Percentiles rank a stretch among this genome's conserved stretches.
phyloP scores from a whole-genome alignment of 2,888 invertebrate genomes.

The Drosophila anceps region DNA sequence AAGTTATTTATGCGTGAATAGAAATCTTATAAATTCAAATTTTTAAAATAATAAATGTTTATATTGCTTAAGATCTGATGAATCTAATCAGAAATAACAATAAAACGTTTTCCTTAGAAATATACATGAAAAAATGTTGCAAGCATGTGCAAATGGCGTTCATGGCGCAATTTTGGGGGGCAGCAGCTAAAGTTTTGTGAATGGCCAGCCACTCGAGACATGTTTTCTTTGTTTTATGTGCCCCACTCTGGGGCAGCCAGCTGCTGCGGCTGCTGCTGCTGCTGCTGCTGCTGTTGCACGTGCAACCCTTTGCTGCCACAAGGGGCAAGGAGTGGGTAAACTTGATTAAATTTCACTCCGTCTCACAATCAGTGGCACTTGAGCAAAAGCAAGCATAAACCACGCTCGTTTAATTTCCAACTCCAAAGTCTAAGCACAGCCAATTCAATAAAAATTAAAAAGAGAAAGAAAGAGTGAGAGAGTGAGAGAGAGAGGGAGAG shows the following conservation, averaged over 20 bases:
- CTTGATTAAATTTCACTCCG: constrained; percentile 78
- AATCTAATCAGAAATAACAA: background rate
- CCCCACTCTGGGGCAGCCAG: constrained; percentile 2
- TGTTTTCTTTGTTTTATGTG: constrained; percentile 71
- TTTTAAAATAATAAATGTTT: background rate
- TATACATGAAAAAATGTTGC: background rate
- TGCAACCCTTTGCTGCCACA: constrained; percentile 51
- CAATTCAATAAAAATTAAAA: constrained; percentile 80
- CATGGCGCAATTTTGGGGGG: constrained; percentile 15
- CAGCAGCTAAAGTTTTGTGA: constrained; percentile 54
- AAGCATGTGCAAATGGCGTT: constrained; percentile 37
- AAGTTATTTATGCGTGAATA: background rate
- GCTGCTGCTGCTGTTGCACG: constrained; percentile 17
- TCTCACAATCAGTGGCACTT: constrained; percentile 62
- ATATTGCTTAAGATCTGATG: background rate
- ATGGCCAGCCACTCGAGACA: constrained; percentile 74
- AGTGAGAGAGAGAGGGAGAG: background rate
- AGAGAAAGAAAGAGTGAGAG: constrained; percentile 15
- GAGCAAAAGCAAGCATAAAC: constrained; percentile 70
- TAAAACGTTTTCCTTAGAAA: background rate
- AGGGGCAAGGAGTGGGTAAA: constrained; percentile 33
- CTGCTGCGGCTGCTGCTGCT: constrained; percentile 5
- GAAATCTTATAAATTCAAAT: background rate
- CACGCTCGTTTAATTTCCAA: constrained; percentile 81
- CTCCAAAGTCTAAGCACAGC: constrained; percentile 80